These are phyloP conservation scores for Haliclystus octoradiatus DNA, from an alignment of 30 jellyfish, hydroid and myxozoan genomes.

Conservation along the genomic window DNA sequence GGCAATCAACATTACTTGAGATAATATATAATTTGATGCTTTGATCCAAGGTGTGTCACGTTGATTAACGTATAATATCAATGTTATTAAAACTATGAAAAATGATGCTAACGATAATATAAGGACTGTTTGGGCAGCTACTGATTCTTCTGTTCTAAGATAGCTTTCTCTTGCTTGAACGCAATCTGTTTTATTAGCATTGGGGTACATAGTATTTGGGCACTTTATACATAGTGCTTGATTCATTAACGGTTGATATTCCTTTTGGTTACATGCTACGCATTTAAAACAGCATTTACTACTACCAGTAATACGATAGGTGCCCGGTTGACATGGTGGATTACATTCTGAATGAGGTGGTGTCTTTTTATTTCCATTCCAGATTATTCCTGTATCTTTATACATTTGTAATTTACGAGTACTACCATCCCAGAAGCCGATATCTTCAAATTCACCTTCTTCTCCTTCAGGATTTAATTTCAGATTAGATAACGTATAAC, in stretches of 20 bases:
- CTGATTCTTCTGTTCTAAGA: background rate
- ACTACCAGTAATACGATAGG: background rate
- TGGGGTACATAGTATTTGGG: background rate
- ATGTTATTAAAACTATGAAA: background rate
- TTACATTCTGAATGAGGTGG: background rate
- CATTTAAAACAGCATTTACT: background rate
- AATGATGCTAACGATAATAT: background rate
- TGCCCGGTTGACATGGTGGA: background rate
- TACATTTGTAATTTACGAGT: background rate
- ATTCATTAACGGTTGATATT: background rate
- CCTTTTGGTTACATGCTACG: background rate
- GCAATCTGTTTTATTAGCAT: background rate
- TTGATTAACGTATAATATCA: background rate
- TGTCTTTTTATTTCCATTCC: background rate
- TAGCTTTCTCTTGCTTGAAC: background rate
- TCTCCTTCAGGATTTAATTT: background rate
- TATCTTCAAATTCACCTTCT: background rate
- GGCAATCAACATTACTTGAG: background rate
- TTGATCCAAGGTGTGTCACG: background rate
- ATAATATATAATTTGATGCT: background rate
- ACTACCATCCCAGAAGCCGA: background rate
- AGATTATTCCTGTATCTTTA: background rate
- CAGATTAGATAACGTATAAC: background rate
- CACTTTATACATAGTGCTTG: background rate
- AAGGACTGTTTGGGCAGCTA: background rate